Evolutionary conservation across 2,113 vertebrate genomes (phyloP).

Genomic region (Platysteira castanea): DNA sequence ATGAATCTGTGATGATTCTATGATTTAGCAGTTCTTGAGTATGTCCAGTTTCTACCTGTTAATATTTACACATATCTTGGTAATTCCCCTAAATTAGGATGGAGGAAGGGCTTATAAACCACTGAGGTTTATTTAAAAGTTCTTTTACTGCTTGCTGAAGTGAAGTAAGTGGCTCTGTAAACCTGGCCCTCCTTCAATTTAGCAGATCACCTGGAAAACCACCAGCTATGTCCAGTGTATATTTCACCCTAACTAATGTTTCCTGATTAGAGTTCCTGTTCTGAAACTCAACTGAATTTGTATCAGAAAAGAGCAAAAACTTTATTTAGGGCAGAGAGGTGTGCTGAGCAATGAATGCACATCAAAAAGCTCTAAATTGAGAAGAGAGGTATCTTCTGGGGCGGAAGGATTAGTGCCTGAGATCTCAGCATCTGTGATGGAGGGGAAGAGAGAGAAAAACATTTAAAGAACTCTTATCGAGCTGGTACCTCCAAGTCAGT

Average conservation of each 20-base stretch:
- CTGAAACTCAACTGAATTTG: background rate
- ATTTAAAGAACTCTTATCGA: background rate
- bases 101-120: background rate
- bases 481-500: background rate
- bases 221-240: background rate
- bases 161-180: background rate
- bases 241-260: background rate
- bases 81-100: background rate
- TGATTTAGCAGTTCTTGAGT: background rate
- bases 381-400: background rate
- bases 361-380: background rate
- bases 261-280: background rate
- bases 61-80: background rate
- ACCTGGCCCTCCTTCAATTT: background rate
- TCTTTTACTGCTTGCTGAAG: background rate
- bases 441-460: background rate
- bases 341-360: accelerated
- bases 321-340: background rate
- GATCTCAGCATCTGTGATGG: background rate
- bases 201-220: background rate
- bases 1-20: background rate
- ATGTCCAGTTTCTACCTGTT: background rate
- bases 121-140: background rate
- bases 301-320: background rate
- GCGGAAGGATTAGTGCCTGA: background rate